Evolutionary conservation across 2,888 invertebrate species (phyloP).

Genomic region (Gortyna flavago): DNA sequence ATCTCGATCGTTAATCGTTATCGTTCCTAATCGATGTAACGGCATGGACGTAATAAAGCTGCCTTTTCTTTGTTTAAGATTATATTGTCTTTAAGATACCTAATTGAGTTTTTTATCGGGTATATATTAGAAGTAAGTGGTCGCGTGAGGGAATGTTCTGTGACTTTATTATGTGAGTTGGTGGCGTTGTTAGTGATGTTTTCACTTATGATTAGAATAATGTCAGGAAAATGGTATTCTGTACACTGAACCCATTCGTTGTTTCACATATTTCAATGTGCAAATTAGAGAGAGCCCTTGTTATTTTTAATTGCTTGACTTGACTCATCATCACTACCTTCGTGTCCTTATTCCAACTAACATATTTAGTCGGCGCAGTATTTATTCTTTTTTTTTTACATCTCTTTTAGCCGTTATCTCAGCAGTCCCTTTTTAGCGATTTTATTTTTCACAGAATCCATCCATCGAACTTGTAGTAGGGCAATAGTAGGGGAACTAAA

Average conservation of each 20-base stretch:
- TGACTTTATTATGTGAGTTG: conserved; percentile 15
- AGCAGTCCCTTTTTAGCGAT: not conserved
- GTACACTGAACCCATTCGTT: conserved; percentile 10
- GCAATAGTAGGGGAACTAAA: not conserved
- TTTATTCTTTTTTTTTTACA: not conserved
- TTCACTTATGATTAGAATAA: conserved; percentile 31
- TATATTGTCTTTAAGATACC: conserved; percentile 52
- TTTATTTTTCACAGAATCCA: not conserved
- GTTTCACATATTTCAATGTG: not conserved
- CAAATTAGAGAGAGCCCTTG: not conserved
- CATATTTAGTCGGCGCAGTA: no score
- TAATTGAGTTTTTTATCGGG: conserved; percentile 45
- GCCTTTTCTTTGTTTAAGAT: conserved; percentile 48
- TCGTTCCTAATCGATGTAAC: conserved; percentile 73
- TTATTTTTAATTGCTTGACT: no score
- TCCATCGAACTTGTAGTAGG: not conserved
- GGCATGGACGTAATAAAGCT: conserved; percentile 53
- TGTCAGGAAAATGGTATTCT: not conserved
- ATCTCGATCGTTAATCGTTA: conserved; percentile 59
- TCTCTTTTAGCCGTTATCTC: not conserved
- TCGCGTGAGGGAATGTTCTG: conserved; percentile 33
- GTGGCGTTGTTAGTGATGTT: conserved; percentile 14
- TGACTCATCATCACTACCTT: no score
- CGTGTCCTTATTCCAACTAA: no score
- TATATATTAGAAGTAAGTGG: conserved; percentile 32